Percentiles rank a stretch among this genome's conserved stretches.
phyloP scores from a whole-genome alignment of 2,797 vertebrate species.

The Prionace glauca region DNA sequence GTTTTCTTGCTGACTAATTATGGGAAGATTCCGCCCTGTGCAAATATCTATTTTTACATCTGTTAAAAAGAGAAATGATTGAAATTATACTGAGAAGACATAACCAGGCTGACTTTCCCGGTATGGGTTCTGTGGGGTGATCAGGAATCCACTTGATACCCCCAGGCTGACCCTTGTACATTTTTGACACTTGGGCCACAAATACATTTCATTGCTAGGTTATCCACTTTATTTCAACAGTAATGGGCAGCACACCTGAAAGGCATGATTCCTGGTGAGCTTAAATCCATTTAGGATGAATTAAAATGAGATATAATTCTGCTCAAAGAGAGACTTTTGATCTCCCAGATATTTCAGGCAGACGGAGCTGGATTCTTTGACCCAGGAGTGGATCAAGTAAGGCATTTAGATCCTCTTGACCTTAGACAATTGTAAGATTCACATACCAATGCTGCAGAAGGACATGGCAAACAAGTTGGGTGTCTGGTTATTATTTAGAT shows the following conservation, averaged over 20 bases:
- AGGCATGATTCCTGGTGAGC: neutral
- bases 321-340: neutral
- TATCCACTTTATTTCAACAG: neutral
- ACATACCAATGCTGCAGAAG: neutral
- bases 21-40: neutral
- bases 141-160: neutral
- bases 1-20: too few species aligned
- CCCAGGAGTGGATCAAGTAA: neutral
- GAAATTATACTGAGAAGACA: neutral
- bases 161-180: neutral
- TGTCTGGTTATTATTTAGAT: neutral
- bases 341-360: neutral
- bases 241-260: neutral
- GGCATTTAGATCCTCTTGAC: neutral
- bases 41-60: neutral
- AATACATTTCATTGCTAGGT: neutral
- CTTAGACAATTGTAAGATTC: neutral
- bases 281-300: neutral
- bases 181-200: neutral
- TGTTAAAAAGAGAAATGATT: neutral
- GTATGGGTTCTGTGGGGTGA: neutral
- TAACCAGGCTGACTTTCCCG: neutral
- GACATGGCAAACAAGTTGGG: neutral
- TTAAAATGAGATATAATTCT: neutral
- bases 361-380: neutral